Evolutionary conservation across 2,113 vertebrate genomes (phyloP), one percentile per base, ranked within the genome.

Genomic region (Calonectris borealis): DNA sequence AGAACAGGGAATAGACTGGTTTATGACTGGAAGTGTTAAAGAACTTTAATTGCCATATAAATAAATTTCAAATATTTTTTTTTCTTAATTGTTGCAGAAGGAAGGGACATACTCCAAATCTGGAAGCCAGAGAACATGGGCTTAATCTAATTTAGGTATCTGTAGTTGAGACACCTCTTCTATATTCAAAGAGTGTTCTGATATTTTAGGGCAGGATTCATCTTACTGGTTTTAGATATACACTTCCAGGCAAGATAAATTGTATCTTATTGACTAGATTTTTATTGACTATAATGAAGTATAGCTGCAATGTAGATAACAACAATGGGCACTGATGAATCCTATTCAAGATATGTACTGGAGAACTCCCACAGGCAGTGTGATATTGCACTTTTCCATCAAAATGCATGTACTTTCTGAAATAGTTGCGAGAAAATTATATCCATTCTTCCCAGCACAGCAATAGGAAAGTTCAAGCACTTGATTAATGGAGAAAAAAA

Each of bases 261-360:
- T 71, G 9, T n/a, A 32, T 75, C 46, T 69, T 86, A 81, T 38
- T 94, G 49, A 90, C 58, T 61, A 70, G 27, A 27, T 83, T 62
- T 90, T 88, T 90, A 70, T 78, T 89, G n/a, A 84, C 42, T 68
- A 1, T 71, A 88, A 86, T 55, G 55, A 86, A 84, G 18, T 70
- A 49, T 89, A 86, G 55, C 64, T 81, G 83, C 91, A 86, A 78
- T 27, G 51, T 60, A 68, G 76, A 54, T 88, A 80, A 38, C 42
- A 77, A 32, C 57, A 92, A 73, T 88, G 68, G 34, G 26, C 58
- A 51, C 72, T 88, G 71, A 96, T 93, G 76, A 96, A 86, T 89
- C 60, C 77, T 91, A 31, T 92, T 75, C 51, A 78, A 81, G 86
- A 66, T 57, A 44, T 5, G 14, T 91, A 62, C 64, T 90, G 38